Percentiles rank a stretch among this genome's conserved stretches.
phyloP scores from a whole-genome alignment of 2,113 vertebrate species.

The Cebus imitator region DNA sequence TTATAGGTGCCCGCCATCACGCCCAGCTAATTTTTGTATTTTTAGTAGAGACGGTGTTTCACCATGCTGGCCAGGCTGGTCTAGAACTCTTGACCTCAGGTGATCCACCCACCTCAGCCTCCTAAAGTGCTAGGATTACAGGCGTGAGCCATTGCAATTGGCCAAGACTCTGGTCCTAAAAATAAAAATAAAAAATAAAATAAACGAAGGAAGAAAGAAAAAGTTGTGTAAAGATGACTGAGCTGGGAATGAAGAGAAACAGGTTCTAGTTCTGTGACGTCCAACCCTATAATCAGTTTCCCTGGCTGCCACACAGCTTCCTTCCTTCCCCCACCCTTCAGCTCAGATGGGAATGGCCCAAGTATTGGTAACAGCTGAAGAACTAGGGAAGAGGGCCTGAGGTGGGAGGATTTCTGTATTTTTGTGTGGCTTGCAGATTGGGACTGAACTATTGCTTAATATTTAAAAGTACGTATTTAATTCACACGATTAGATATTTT shows the following conservation, averaged over 20 bases:
- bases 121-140: no score
- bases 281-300: neutral
- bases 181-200: no score
- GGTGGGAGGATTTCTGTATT: neutral
- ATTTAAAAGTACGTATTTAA: neutral
- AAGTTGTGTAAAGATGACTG: neutral
- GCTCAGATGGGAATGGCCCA: neutral
- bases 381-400: fast-evolving
- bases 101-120: no score
- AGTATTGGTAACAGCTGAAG: neutral
- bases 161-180: no score
- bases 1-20: no score
- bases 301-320: fast-evolving
- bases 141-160: no score
- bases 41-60: no score
- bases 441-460: neutral
- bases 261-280: neutral
- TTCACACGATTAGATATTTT: neutral
- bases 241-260: neutral
- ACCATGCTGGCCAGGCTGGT: no score
- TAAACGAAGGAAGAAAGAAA: neutral
- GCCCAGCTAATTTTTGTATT: no score
- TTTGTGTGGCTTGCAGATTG: neutral
- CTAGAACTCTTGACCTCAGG: no score
- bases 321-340: neutral